Evolutionary conservation across 2,888 invertebrate species (phyloP).

Genomic region (Teleiodes luculella): DNA sequence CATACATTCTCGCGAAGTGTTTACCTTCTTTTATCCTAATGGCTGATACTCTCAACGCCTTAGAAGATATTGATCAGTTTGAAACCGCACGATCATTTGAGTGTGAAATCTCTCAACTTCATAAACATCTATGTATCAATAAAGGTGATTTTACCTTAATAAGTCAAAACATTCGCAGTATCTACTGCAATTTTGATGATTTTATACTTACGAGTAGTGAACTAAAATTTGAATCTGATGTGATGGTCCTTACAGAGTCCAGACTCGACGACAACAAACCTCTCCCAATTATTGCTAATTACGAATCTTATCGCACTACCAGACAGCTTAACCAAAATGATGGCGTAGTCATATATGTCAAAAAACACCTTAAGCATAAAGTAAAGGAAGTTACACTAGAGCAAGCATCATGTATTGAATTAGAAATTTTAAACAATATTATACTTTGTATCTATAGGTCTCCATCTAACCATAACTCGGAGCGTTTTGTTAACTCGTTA

Average conservation of each 20-base stretch:
- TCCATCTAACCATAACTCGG: background rate
- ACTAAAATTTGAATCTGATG: background rate
- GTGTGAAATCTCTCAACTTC: background rate
- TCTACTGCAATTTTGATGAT: too few relatives aligned
- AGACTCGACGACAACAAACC: background rate
- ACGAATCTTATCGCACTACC: background rate
- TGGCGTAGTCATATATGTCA: background rate
- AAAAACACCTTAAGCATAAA: too few relatives aligned
- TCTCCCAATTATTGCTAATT: background rate
- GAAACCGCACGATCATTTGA: background rate
- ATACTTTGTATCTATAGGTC: background rate
- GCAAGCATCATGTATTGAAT: background rate
- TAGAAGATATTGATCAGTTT: background rate
- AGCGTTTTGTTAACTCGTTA: background rate
- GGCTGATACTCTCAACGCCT: background rate
- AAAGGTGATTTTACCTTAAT: slow-evolving; percentile 4
- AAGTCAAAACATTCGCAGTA: background rate
- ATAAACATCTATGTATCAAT: background rate
- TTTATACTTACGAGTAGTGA: background rate
- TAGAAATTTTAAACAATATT: background rate
- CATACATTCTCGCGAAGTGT: too few relatives aligned
- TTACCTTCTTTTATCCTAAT: background rate
- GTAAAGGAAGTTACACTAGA: background rate
- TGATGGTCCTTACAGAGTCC: background rate
- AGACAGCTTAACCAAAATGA: background rate